Evolutionary conservation across 2,888 invertebrate species (phyloP), one percentile per base, ranked within the genome.

Genomic region (Drosophila monieri): DNA sequence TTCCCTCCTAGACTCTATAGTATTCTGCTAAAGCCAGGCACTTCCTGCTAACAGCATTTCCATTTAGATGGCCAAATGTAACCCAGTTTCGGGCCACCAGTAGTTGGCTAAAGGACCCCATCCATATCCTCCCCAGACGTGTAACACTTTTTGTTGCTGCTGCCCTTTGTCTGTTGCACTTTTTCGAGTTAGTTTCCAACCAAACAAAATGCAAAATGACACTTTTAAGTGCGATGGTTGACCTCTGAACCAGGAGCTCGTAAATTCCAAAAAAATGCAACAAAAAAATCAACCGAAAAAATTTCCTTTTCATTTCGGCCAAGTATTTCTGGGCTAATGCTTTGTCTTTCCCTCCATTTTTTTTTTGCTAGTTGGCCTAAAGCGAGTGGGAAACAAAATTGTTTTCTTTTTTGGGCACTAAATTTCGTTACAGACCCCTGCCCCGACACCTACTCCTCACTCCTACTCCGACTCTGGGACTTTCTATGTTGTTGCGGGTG

Each of bases 161-260:
- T 23, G 32, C 64, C 64, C 43, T 55, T 58, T 73, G 52, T 54
- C 53, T 65, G 44, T 41, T 59, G 53, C 56, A 71, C 46, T 62
- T 57, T 62, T 35, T 43, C 46, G 23, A 44, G 12, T 8, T 12
- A 41, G 30, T 69, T 68, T 48, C 44, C 27, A 46, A 66, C 53
- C 66, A 64, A 56, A 60, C 57, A 57, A 74, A 86, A 87, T 87
- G 87, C 80, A 78, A 85, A 85, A 88, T 88, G 84, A 86, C 86
- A 86, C 78, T 88, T 88, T 85, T 85, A 85, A 88, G 86, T 84
- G 86, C 88, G 84, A 77, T 75, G 86, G 65, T 71, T 88, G 89
- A 88, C 86, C 89, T 87, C 80, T 86, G 89, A 90, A 89, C 89
- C 89, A 89, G 88, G 90, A 90, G 89, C 87, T 89, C 90, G 89